Evolutionary conservation across 1,140 invertebrate genomes (phyloP), one percentile per base, ranked within the genome.

Genomic region (Hirudo medicinalis): DNA sequence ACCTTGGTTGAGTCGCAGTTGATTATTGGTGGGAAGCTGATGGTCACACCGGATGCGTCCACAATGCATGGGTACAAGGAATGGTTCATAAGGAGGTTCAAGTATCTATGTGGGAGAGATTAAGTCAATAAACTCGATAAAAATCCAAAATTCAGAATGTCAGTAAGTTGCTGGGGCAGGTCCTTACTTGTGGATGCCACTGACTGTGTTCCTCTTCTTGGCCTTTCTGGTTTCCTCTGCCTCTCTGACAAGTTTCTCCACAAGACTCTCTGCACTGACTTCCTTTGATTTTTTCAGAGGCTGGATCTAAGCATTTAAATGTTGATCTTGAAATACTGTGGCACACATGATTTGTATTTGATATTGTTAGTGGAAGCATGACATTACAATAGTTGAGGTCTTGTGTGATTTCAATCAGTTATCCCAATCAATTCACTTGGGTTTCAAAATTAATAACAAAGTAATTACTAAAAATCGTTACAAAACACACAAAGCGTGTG

Each of bases 11-110:
- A 81, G 60, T 91, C 88, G 76, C 88, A 86, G 79, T 91, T 91
- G 20, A 89, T 91, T 66, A 92, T 89, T 0, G 90, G 90, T 69
- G 90, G 90, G 78, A 92, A 89, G 27, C 89, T 91, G 74, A 92
- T 87, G 0, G 90, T 88, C 72, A 82, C 83, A 5, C 84, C 83
- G 25, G 81, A 81, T 15, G 81, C 78, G 79, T 89, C 87, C 70
- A 87, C 72, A 36, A 91, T 77, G 77, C 87, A 90, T 0, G 89
- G 88, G 79, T 87, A 91, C 43, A 11, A 2, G 15, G 11, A 49
- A 49, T 15, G 89, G 63, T 88, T 88, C 80, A 90, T 89, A 54
- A 92, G 77, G 32, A 91, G 76, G 78, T 90, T 88, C 66, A 92
- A 79, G 82, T 89, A 90, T 73, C 84, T 85, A 74, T 1, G 40